Conservation (phyloP, 2,113 vertebrate genomes). For the Corythoichthys haematopterus region DNA sequence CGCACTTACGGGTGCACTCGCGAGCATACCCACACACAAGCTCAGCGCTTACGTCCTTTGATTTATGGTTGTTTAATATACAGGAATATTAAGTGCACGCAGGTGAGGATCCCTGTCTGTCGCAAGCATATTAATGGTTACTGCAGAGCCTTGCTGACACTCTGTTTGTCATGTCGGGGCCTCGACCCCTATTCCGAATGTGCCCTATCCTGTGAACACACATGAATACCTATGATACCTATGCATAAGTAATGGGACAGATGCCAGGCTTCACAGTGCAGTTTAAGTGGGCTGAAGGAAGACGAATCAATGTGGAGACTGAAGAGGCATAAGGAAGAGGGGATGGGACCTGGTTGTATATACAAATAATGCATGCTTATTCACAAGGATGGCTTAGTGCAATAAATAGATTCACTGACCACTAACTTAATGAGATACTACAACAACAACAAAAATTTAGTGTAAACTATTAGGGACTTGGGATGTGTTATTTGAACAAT, state of each 20-base stretch:
- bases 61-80: constrained; percentile 81
- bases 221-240: constrained; percentile 80
- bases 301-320: constrained; percentile 57
- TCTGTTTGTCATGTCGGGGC: constrained; percentile 74
- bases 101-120: constrained; percentile 70
- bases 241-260: constrained; percentile 78
- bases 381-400: constrained; percentile 1
- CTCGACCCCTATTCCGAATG: constrained; percentile 60
- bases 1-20: constrained; percentile 15
- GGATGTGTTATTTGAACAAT: neutral
- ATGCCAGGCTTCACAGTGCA: constrained; percentile 30
- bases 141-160: constrained; percentile 70
- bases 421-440: neutral
- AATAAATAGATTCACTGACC: neutral
- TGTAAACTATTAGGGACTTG: neutral
- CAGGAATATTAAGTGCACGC: constrained; percentile 75
- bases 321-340: constrained; percentile 36
- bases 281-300: constrained; percentile 53
- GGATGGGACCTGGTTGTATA: constrained; percentile 15
- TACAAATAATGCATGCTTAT: constrained; percentile 34
- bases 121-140: constrained; percentile 71
- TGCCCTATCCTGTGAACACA: constrained; percentile 64
- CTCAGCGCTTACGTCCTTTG: constrained; percentile 62
- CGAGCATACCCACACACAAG: constrained; percentile 18
- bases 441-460: neutral